A percentile compares a stretch with the other conserved stretches of the same genome.
Conservation (phyloP, 2,888 invertebrate genomes). For the Pollenia amentaria region DNA sequence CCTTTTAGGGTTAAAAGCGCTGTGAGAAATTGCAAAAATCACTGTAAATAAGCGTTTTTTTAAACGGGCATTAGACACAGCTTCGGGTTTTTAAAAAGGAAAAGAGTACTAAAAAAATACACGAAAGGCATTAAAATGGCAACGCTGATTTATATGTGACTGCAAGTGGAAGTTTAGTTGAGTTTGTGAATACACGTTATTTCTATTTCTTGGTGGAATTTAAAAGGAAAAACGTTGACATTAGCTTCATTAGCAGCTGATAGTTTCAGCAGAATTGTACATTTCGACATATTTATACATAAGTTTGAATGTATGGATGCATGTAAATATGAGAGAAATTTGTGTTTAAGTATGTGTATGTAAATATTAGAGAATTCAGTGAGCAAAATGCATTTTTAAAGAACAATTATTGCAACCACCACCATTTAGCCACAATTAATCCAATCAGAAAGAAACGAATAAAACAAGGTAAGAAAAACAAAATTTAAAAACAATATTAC, state of each 20-base stretch:
- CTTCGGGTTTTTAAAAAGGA: too few species aligned
- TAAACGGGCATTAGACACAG: too few species aligned
- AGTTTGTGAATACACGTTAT: background rate
- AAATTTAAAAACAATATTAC: background rate
- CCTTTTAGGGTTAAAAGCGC: too few species aligned
- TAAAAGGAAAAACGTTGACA: slow-evolving; percentile 4
- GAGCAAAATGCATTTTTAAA: slow-evolving; percentile 29
- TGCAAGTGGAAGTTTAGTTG: background rate
- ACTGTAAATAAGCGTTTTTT: too few species aligned
- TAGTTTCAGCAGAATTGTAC: background rate
- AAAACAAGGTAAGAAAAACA: slow-evolving; percentile 30
- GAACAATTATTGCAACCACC: slow-evolving; percentile 46
- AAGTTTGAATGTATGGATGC: too few species aligned
- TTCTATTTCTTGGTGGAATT: slow-evolving; percentile 22
- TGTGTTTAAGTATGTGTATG: background rate
- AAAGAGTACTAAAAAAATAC: too few species aligned
- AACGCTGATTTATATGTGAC: slow-evolving; percentile 15
- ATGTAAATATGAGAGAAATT: background rate
- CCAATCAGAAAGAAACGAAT: slow-evolving; percentile 53
- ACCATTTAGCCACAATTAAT: slow-evolving; percentile 38
- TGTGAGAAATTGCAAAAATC: too few species aligned
- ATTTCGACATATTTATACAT: too few species aligned
- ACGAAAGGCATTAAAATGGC: background rate
- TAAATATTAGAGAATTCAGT: background rate
- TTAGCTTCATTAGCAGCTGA: slow-evolving; percentile 17